These are phyloP conservation scores for Argyrosomus regius DNA, from an alignment of 2,797 vertebrate genomes.

Conservation along the genomic window DNA sequence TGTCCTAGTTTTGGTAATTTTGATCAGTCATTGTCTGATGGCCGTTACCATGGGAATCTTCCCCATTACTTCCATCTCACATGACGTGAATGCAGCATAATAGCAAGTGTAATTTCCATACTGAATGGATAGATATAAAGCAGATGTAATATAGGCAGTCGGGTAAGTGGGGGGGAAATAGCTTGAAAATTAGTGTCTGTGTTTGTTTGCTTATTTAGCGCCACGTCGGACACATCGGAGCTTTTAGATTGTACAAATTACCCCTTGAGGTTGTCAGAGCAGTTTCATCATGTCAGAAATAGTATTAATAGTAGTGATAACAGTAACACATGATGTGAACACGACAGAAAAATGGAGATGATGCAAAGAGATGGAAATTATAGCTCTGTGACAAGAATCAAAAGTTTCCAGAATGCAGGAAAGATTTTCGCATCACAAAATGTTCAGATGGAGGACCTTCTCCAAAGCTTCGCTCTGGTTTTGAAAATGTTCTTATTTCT, in stretches of 20 bases:
- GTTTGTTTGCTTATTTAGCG: slow-evolving; percentile 8
- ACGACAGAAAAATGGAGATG: slow-evolving; percentile 14
- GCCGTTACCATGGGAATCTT: neutral
- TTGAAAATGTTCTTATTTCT: neutral
- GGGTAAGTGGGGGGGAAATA: neutral
- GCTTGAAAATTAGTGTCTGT: slow-evolving; percentile 15
- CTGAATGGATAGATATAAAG: neutral
- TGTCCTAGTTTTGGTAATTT: too few species aligned
- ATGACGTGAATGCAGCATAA: neutral
- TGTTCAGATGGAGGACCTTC: neutral
- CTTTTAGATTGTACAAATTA: slow-evolving; percentile 25
- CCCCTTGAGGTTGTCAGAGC: slow-evolving; percentile 4
- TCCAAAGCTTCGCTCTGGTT: neutral
- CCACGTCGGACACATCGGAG: slow-evolving; percentile 2
- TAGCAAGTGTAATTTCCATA: slow-evolving; percentile 26
- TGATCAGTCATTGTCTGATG: neutral
- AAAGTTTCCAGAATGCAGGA: neutral
- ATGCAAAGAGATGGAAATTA: neutral
- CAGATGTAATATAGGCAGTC: slow-evolving; percentile 6
- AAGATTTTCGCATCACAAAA: neutral
- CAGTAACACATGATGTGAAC: neutral
- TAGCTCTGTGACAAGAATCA: neutral
- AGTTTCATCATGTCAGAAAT: slow-evolving; percentile 12
- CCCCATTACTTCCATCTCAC: neutral
- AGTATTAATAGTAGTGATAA: neutral